phyloP scores from a whole-genome alignment of 2,888 invertebrate species.

The Eremobia ochroleuca region DNA sequence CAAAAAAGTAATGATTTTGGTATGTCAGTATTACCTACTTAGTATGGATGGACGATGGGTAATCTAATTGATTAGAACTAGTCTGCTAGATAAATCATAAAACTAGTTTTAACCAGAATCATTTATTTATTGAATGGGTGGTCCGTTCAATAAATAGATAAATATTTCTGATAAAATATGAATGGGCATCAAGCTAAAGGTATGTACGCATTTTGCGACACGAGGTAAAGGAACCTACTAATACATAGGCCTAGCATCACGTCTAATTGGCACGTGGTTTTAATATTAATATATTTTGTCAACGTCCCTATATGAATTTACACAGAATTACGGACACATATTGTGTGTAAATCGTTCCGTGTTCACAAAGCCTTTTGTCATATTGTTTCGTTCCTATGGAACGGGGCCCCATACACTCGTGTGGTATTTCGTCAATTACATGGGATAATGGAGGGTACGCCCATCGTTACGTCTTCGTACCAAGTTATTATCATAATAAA shows the following conservation, averaged over 20 bases:
- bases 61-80: constrained; percentile 26
- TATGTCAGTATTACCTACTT: constrained; percentile 3
- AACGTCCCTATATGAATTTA: constrained; percentile 50
- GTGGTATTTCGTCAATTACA: constrained; percentile 58
- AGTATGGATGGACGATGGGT: constrained; percentile 11
- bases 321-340: constrained; percentile 60
- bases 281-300: constrained; percentile 65
- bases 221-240: background rate
- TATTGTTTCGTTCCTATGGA: constrained; percentile 61
- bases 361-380: constrained; percentile 62
- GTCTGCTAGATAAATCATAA: constrained; percentile 17
- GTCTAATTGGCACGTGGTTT: constrained; percentile 56
- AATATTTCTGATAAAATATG: background rate
- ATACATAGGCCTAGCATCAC: constrained; percentile 42
- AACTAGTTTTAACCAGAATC: constrained; percentile 20
- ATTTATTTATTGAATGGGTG: background rate
- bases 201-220: constrained; percentile 1
- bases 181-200: background rate
- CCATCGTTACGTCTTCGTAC: constrained; percentile 58
- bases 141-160: background rate
- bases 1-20: constrained; percentile 25
- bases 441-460: constrained; percentile 60
- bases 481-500: constrained; percentile 65
- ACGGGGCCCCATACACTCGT: constrained; percentile 33
- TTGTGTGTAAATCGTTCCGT: constrained; percentile 70